Conservation (phyloP, 2,888 invertebrate genomes). For the Drosophila stalkeri region DNA sequence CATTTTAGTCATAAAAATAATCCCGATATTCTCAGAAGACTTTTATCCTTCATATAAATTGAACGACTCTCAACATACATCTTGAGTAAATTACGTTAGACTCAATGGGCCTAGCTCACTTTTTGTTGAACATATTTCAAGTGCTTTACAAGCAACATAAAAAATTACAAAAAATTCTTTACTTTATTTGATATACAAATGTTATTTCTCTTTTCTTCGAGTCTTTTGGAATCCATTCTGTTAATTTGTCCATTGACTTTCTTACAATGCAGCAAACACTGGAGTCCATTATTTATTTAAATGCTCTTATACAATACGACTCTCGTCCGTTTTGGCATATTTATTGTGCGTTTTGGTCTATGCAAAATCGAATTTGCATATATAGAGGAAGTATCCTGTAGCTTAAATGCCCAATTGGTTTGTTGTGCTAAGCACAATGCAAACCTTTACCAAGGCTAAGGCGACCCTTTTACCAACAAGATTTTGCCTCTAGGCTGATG, state of each 20-base stretch:
- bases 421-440: constrained; percentile 63
- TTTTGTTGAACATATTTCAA: not conserved
- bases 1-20: not conserved
- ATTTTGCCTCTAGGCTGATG: constrained; percentile 43
- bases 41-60: not conserved
- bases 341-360: constrained; percentile 47
- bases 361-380: constrained; percentile 69
- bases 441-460: constrained; percentile 40
- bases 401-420: constrained; percentile 62
- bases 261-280: constrained; percentile 50
- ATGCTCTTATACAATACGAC: constrained; percentile 41
- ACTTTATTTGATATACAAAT: constrained; percentile 1
- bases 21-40: not conserved
- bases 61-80: not conserved
- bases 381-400: constrained; percentile 41
- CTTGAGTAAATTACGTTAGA: not conserved
- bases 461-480: constrained; percentile 55
- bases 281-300: constrained; percentile 62
- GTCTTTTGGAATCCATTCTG: not conserved
- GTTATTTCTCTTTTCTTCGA: not conserved
- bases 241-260: constrained; percentile 49
- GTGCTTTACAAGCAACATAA: not conserved
- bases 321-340: constrained; percentile 33
- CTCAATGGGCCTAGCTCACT: not conserved
- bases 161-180: not conserved